Percentiles rank a stretch among this genome's conserved stretches.
phyloP scores from a whole-genome alignment of 2,113 vertebrate species.

The Anguilla japonica region DNA sequence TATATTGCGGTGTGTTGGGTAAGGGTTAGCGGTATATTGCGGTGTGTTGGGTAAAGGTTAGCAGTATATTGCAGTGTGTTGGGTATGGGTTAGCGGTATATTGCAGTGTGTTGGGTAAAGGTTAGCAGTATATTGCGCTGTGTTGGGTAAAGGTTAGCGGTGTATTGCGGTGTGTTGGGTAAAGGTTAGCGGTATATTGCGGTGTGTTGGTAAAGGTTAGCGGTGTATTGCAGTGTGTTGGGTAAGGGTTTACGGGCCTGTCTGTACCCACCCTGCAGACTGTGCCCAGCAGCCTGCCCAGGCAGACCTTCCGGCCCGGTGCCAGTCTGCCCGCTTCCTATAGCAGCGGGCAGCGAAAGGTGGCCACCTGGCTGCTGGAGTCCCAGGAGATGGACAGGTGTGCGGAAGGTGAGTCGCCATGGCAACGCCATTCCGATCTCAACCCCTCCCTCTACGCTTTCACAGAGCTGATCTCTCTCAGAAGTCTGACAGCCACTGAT shows the following conservation, averaged over 20 bases:
- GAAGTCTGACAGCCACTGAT: too few species aligned
- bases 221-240: too few species aligned
- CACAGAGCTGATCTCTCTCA: neutral
- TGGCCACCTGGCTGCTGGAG: conserved; percentile 93
- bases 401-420: conserved; percentile 81
- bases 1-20: too few species aligned
- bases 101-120: too few species aligned
- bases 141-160: too few species aligned
- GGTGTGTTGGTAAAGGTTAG: too few species aligned
- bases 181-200: neutral
- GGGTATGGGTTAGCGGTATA: neutral
- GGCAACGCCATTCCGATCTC: neutral
- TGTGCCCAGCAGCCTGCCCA: conserved; percentile 82
- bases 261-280: neutral
- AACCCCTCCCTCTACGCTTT: neutral
- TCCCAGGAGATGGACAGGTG: conserved; percentile 98
- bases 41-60: too few species aligned
- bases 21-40: too few species aligned
- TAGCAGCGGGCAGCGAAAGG: conserved; percentile 93
- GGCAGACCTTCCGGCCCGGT: conserved; percentile 60
- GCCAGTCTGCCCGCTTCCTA: conserved; percentile 89
- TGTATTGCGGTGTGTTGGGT: too few species aligned
- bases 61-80: too few species aligned
- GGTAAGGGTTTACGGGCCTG: neutral
- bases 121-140: too few species aligned